Evolutionary conservation across 1,140 invertebrate genomes (phyloP), one percentile per base, ranked within the genome.

Genomic region (Oryzaephilus surinamensis): DNA sequence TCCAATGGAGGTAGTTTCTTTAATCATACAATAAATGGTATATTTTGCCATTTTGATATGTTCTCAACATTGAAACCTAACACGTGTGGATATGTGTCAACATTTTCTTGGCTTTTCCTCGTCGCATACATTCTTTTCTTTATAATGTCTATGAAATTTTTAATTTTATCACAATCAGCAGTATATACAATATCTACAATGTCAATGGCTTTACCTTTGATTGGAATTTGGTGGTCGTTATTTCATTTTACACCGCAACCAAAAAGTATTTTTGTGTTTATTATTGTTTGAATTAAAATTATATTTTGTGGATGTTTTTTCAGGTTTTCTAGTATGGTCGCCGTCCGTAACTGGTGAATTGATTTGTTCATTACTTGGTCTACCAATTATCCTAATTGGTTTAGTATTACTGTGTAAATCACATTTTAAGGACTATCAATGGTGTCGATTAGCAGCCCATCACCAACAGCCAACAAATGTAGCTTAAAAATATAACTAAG

Each of bases 181-280:
- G 70, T 76, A 2, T 71, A 74, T 42, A 73, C 67, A 3, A 61
- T 74, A 7, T 69, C 72, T 8, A 57, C 67, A 7, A 61, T 63
- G 11, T 69, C 69, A 13, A 55, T 65, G 5, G 65, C 70, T 2
- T 55, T 76, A 15, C 73, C 73, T 6, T 28, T 75, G 2, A 63
- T 69, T 3, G 70, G 69, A 2, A 64, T 76, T 33, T 76, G 71
- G 70, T 76, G 73, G 73, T 72, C 71, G n/a, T 54, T 75, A 32
- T 72, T 73, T 46, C 64, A 65, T 42, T 35, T 50, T 12, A 43
- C 52, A 24, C 45, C 52, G 27, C 19, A 20, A 41, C 6, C 18
- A 21, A 41, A 20, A 10, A n/a, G n/a, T n/a, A n/a, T n/a, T n/a
- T n/a, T n/a, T n/a, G n/a, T n/a, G n/a, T n/a, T 11, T 19, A 34